These are phyloP conservation scores for Villa cingulata DNA, from an alignment of 2,888 invertebrate genomes.

Conservation along the genomic window DNA sequence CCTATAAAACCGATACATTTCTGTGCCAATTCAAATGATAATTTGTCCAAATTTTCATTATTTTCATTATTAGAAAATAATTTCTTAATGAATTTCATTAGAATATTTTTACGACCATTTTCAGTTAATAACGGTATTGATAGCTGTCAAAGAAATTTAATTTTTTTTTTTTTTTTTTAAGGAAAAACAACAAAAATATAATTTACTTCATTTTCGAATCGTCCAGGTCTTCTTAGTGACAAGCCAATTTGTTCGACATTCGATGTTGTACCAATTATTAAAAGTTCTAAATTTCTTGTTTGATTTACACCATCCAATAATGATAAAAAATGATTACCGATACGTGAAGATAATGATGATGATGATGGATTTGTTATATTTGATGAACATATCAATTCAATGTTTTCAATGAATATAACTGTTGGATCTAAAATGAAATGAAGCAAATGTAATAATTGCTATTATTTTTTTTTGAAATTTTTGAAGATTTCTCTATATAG, in stretches of 20 bases:
- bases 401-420: constrained; percentile 35
- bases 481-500: no score
- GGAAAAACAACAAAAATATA: neutral
- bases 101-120: constrained; percentile 35
- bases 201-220: constrained; percentile 42
- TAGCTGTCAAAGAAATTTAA: constrained; percentile 26
- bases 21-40: constrained; percentile 26
- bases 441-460: no score
- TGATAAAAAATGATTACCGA: constrained; percentile 36
- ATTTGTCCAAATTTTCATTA: constrained; percentile 8
- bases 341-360: constrained; percentile 19
- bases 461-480: neutral
- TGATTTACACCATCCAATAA: constrained; percentile 38
- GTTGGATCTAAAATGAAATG: constrained; percentile 23
- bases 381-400: constrained; percentile 37
- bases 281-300: constrained; percentile 23
- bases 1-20: constrained; percentile 45
- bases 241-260: constrained; percentile 37
- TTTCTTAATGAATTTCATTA: constrained; percentile 24
- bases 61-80: constrained; percentile 10
- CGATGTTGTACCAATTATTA: constrained; percentile 43
- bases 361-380: constrained; percentile 12
- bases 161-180: no score
- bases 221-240: constrained; percentile 39
- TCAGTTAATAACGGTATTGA: constrained; percentile 37